phyloP scores from a whole-genome alignment of 2,113 vertebrate genomes.

The Mohoua ochrocephala region DNA sequence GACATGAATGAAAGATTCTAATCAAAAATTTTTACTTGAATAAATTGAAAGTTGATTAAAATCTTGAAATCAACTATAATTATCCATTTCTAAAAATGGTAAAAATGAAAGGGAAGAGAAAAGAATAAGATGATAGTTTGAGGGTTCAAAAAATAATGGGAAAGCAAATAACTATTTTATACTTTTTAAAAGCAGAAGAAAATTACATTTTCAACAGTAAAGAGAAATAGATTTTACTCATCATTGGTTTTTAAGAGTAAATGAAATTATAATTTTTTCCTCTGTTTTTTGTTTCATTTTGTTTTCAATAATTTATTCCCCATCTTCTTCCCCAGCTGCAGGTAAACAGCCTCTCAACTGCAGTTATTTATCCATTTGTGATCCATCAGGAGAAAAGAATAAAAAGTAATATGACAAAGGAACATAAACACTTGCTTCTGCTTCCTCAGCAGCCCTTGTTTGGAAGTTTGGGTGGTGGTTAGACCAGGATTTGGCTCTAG shows the following conservation, averaged over 20 bases:
- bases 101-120: neutral
- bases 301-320: neutral
- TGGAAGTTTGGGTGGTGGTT: neutral
- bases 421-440: neutral
- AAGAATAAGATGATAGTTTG: rapidly evolving
- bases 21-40: rapidly evolving
- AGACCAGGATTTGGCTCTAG: neutral
- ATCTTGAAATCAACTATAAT: neutral
- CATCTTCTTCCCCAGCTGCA: neutral
- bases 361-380: neutral
- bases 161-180: neutral
- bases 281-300: rapidly evolving
- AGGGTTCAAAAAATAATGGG: neutral
- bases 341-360: neutral
- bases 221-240: neutral
- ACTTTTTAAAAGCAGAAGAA: neutral
- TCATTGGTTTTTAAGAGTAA: neutral
- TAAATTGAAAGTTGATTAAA: neutral
- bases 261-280: neutral
- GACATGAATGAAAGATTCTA: rapidly evolving
- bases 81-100: neutral
- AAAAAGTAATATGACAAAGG: neutral
- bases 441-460: neutral
- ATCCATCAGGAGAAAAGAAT: neutral
- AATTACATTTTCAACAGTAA: neutral